Conservation (phyloP, 2,888 invertebrate species). For the Amblyjoppa fuscipennis region DNA sequence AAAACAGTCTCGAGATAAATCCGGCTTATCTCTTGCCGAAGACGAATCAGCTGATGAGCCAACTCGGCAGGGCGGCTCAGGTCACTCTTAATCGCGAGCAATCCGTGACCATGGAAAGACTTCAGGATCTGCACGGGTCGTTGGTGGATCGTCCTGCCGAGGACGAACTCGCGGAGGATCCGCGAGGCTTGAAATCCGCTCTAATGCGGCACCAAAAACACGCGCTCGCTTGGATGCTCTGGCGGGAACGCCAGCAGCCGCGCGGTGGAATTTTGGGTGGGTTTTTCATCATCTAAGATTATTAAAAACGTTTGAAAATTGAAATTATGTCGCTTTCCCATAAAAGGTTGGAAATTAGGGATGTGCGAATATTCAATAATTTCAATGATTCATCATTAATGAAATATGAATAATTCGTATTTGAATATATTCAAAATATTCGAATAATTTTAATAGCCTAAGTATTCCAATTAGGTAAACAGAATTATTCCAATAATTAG, state of each 20-base stretch:
- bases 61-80: conserved; percentile 86
- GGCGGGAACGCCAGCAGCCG: conserved; percentile 95
- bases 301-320: too few species aligned
- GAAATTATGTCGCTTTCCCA: too few species aligned
- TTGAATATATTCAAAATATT: too few species aligned
- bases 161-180: conserved; percentile 87
- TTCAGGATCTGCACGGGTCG: conserved; percentile 91
- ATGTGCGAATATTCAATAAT: too few species aligned
- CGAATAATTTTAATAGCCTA: too few species aligned
- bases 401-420: too few species aligned
- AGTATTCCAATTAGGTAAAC: too few species aligned
- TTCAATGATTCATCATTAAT: too few species aligned
- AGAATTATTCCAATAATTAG: too few species aligned
- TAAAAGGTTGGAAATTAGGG: too few species aligned
- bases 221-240: conserved; percentile 94
- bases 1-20: conserved; percentile 40
- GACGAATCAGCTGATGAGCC: conserved; percentile 7
- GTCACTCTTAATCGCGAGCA: conserved; percentile 90
- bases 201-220: conserved; percentile 94
- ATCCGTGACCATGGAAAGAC: conserved; percentile 89
- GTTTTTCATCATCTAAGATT: too few species aligned
- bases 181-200: conserved; percentile 88
- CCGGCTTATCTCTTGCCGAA: conserved; percentile 51
- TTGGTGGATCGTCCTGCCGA: conserved; percentile 89
- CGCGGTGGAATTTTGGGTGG: conserved; percentile 93